Percentiles rank a stretch among this genome's conserved stretches.
These are phyloP conservation scores for Tenodera sinensis DNA, from an alignment of 2,888 invertebrate genomes.

Conservation along the genomic window DNA sequence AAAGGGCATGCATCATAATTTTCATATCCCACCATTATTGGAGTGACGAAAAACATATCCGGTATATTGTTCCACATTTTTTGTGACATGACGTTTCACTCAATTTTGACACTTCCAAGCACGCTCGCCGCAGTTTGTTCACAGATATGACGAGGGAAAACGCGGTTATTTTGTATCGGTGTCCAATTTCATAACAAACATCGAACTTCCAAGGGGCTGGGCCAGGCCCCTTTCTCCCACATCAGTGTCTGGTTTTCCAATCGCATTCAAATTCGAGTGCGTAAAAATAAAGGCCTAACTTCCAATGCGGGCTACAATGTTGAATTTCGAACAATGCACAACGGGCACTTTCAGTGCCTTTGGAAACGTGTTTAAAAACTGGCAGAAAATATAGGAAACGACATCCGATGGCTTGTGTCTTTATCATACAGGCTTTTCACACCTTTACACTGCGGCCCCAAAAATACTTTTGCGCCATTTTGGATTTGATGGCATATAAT, in stretches of 20 bases:
- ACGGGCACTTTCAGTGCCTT: neutral
- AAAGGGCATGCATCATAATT: neutral
- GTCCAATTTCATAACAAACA: neutral
- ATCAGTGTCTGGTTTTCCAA: neutral
- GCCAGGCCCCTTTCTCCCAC: neutral
- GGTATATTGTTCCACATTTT: conserved; percentile 26
- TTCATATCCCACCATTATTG: conserved; percentile 24
- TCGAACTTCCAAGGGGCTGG: neutral
- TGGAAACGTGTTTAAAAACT: neutral
- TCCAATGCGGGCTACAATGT: neutral
- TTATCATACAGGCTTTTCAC: neutral
- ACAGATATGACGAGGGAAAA: neutral
- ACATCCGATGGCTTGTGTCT: neutral
- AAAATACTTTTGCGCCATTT: conserved; percentile 24
- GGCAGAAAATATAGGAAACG: neutral
- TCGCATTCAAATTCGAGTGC: conserved; percentile 1
- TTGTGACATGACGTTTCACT: conserved; percentile 12
- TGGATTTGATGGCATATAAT: conserved; percentile 22
- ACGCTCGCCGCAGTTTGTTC: neutral
- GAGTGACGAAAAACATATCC: conserved; percentile 26
- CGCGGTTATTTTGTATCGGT: neutral
- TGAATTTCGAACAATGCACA: neutral
- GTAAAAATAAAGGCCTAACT: neutral
- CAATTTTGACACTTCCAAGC: conserved; percentile 6
- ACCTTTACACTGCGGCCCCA: conserved; percentile 3